Percentiles rank a stretch among this genome's conserved stretches.
Evolutionary conservation across 2,888 invertebrate genomes (phyloP).

Genomic region (Seira musarum): DNA sequence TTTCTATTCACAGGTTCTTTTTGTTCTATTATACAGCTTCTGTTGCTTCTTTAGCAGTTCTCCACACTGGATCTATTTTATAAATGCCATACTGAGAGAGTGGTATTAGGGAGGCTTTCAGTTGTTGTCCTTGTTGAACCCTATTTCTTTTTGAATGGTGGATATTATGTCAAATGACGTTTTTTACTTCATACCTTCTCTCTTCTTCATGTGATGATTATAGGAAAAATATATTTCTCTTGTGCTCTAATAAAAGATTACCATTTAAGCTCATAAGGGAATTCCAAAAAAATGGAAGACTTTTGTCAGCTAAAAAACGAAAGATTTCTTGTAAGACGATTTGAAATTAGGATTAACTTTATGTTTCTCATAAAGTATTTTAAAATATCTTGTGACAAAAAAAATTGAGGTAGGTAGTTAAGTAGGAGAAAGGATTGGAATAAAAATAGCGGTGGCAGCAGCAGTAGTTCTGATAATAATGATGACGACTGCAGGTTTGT

Average conservation of each 20-base stretch:
- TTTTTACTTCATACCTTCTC: conserved; percentile 3
- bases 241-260: too few species aligned
- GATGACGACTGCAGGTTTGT: not conserved
- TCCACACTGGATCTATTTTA: conserved; percentile 52
- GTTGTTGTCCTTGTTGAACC: conserved; percentile 58
- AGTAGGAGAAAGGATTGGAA: too few species aligned
- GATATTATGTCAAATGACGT: conserved; percentile 23
- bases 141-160: conserved; percentile 36
- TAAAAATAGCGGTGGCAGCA: too few species aligned
- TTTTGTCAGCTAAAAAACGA: too few species aligned
- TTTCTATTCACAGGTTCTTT: conserved; percentile 25
- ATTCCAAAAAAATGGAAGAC: too few species aligned
- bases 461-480: not conserved
- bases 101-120: conserved; percentile 59
- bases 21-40: conserved; percentile 27
- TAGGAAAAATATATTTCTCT: too few species aligned
- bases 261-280: too few species aligned
- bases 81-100: conserved; percentile 57
- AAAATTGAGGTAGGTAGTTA: not conserved
- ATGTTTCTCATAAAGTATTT: not conserved
- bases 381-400: not conserved
- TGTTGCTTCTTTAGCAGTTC: conserved; percentile 56
- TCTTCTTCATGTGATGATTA: conserved; percentile 14
- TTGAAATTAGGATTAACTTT: not conserved
- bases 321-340: too few species aligned